These are phyloP conservation scores for Alcedo quadribrachys DNA, from an alignment of 2,797 vertebrate genomes.

Conservation along the genomic window DNA sequence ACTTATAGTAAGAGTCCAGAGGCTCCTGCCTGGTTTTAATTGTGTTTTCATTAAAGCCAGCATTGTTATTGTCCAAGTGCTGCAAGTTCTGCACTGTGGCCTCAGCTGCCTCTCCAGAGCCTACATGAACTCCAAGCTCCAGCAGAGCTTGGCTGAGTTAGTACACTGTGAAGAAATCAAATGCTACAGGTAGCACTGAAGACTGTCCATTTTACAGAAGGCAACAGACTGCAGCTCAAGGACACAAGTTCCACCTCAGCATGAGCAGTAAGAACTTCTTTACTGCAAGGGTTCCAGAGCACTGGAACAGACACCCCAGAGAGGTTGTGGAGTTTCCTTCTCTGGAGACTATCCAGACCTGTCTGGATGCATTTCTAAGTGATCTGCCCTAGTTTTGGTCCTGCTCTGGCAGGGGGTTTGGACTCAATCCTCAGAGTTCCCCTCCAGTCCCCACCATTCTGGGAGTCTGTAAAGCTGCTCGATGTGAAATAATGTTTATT, in stretches of 20 bases:
- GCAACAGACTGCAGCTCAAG: too few relatives aligned
- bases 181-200: neutral
- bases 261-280: too few relatives aligned
- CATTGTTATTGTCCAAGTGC: neutral
- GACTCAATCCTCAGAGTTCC: too few relatives aligned
- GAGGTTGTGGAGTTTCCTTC: too few relatives aligned
- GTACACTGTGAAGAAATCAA: neutral
- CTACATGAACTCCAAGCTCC: neutral
- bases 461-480: neutral
- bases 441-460: too few relatives aligned
- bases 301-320: too few relatives aligned
- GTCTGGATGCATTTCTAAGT: too few relatives aligned
- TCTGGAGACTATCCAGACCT: too few relatives aligned
- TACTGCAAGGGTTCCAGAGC: too few relatives aligned
- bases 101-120: neutral
- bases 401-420: too few relatives aligned
- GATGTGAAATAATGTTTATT: conserved; percentile 3
- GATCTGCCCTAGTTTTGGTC: too few relatives aligned
- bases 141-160: neutral
- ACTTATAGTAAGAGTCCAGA: conserved; percentile 21
- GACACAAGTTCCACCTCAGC: too few relatives aligned
- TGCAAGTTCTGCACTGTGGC: neutral
- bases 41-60: conserved; percentile 32
- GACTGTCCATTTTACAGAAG: neutral
- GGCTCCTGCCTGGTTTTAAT: conserved; percentile 22